Evolutionary conservation across 2,888 invertebrate genomes (phyloP), one percentile per base, ranked within the genome.

Genomic region (Caenorhabditis imperialis): DNA sequence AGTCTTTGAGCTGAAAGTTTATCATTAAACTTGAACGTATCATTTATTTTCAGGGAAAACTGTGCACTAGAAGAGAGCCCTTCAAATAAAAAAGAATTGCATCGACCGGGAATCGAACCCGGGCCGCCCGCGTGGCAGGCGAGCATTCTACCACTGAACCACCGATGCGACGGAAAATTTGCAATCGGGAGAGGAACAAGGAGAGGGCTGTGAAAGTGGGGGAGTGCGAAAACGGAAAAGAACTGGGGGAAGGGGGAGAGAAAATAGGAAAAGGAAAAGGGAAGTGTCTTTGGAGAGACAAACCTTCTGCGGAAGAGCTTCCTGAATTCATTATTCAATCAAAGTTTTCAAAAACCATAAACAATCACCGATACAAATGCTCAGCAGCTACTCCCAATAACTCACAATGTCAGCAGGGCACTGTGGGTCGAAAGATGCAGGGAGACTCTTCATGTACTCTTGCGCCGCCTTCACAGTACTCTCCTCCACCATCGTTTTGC

Each of bases 121-220:
- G 82, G 81, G 79, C 73, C 81, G 77, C 80, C 77, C 82, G 80
- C 82, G 82, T 82, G 81, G 83, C 80, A 82, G 82, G 83, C 84
- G 83, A 84, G 84, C 83, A 85, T 81, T 82, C 83, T 85, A 82
- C 86, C 85, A 81, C 81, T 86, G 82, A 84, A 84, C 84, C 85
- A 85, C 70, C 75, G 71, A 62, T 70, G 75, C 75, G 47, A 20
- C 37, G 33, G 30, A 25, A 20, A 30, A 27, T 42, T 6, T 14
- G 47, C 18, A 38, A n/a, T 25, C 20, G 22, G n/a, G 42, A 23
- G 38, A 45, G 45, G 22, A 37, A 35, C 20, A 35, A 12, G 37
- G 60, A 25, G 51, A 62, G 37, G 53, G 23, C 22, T 20, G 35
- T 42, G 51, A 27, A 53, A 37, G 37, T 35, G 25, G 50, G 42